Evolutionary conservation across 2,113 vertebrate species (phyloP).

Genomic region (Caloenas nicobarica): DNA sequence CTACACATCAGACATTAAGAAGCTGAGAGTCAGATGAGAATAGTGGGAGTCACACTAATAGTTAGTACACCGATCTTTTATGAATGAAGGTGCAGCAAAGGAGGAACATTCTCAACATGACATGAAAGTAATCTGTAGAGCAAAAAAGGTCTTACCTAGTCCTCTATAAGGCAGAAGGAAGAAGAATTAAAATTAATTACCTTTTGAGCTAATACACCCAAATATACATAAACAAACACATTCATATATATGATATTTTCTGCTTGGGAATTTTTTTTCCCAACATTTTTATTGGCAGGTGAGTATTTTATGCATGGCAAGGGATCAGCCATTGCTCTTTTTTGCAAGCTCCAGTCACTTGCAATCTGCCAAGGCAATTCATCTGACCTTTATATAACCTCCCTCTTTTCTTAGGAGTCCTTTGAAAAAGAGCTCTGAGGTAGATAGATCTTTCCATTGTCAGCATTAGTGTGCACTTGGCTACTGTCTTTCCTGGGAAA

Average conservation of each 20-base stretch:
- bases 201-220: background rate
- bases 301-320: background rate
- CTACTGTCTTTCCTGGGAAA: background rate
- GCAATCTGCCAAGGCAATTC: background rate
- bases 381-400: background rate
- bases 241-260: background rate
- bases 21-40: background rate
- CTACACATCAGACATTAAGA: background rate
- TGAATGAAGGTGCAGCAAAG: background rate
- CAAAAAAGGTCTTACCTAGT: background rate
- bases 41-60: background rate
- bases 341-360: background rate
- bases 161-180: background rate
- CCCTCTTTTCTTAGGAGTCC: background rate
- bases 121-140: background rate
- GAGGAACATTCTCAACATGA: background rate
- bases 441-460: background rate
- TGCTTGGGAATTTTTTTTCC: background rate
- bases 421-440: background rate
- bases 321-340: background rate
- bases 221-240: background rate
- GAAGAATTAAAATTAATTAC: background rate
- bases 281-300: background rate
- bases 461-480: accelerated
- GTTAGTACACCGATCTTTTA: background rate